A percentile compares a stretch with the other conserved stretches of the same genome.
Conservation (phyloP, 2,113 vertebrate species). For the Tachuris rubrigastra region DNA sequence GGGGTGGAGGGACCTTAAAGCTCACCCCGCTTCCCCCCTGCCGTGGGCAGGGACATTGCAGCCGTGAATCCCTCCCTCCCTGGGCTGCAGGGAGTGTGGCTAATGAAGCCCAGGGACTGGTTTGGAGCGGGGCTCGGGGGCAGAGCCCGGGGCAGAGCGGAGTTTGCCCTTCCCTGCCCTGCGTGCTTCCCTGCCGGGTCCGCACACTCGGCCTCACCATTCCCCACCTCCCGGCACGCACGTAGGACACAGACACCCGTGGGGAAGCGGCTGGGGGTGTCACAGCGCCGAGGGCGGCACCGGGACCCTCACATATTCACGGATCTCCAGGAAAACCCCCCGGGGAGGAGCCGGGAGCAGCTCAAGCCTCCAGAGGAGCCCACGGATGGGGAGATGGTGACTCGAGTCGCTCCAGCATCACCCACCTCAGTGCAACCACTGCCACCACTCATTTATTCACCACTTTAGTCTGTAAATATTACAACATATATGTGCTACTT, state of each 20-base stretch:
- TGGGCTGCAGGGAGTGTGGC: too few relatives aligned
- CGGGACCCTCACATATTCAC: not conserved
- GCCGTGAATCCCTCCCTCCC: not conserved
- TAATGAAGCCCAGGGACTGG: too few relatives aligned
- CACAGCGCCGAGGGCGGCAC: not conserved
- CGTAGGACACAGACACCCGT: too few relatives aligned
- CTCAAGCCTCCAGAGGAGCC: not conserved
- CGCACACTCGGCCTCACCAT: too few relatives aligned
- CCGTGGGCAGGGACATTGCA: not conserved
- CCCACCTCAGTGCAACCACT: not conserved
- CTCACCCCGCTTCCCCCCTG: not conserved
- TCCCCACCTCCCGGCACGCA: too few relatives aligned
- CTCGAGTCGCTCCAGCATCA: too few relatives aligned
- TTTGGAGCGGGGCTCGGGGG: too few relatives aligned
- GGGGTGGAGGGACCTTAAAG: not conserved
- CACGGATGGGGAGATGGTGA: not conserved
- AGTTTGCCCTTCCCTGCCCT: too few relatives aligned
- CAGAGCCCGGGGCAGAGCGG: too few relatives aligned
- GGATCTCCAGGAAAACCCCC: not conserved
- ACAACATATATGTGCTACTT: rapidly evolving
- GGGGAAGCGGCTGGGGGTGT: not conserved
- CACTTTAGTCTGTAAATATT: rapidly evolving
- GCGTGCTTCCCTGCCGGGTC: too few relatives aligned
- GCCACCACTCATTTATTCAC: not conserved
- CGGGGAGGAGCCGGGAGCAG: not conserved